Percentiles rank a stretch among this genome's conserved stretches.
phyloP scores from a whole-genome alignment of 2,888 invertebrate species.

The Aphodius sticticus region DNA sequence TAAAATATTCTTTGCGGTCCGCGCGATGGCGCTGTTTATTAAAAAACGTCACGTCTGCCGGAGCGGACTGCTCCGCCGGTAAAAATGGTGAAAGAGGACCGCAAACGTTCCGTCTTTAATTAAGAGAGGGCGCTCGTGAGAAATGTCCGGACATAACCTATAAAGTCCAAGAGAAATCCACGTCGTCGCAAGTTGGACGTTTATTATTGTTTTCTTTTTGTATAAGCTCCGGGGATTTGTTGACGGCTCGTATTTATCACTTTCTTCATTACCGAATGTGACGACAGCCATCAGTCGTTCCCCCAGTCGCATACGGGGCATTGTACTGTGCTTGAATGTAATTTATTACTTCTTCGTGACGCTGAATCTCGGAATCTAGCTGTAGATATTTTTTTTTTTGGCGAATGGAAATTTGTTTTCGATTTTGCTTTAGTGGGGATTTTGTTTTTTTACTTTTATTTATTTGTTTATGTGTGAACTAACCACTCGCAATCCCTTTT shows the following conservation, averaged over 20 bases:
- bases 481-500: too few relatives aligned
- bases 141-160: constrained; percentile 16
- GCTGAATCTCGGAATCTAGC: background rate
- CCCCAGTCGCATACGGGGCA: background rate
- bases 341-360: background rate
- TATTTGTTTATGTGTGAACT: too few relatives aligned
- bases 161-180: constrained; percentile 15
- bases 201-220: constrained; percentile 14
- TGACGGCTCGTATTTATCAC: background rate
- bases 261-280: constrained; percentile 4
- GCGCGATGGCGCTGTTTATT: constrained; percentile 33
- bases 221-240: background rate
- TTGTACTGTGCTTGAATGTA: background rate
- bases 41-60: constrained; percentile 31
- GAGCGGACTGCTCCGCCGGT: constrained; percentile 28
- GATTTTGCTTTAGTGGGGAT: too few relatives aligned
- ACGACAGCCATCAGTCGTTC: background rate
- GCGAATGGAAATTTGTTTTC: too few relatives aligned
- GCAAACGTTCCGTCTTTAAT: constrained; percentile 10
- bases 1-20: constrained; percentile 28
- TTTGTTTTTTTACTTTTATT: too few relatives aligned
- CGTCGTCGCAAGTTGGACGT: constrained; percentile 6
- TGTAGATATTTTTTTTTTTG: too few relatives aligned
- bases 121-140: constrained; percentile 15
- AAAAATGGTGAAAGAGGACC: constrained; percentile 32